Evolutionary conservation across 2,113 vertebrate genomes (phyloP).

Genomic region (Plotosus lineatus): DNA sequence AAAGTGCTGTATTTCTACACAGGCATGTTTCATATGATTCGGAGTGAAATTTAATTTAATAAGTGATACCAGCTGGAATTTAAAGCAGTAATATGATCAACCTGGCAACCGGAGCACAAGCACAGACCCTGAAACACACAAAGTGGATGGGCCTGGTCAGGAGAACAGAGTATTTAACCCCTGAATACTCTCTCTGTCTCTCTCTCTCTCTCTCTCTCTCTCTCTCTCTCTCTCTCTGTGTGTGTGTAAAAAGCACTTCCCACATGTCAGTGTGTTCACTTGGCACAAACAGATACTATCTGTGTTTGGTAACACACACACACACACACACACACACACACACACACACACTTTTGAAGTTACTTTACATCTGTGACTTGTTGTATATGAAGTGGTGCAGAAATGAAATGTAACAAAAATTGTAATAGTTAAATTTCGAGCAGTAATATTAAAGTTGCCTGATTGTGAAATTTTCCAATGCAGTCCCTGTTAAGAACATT

Average conservation of each 20-base stretch:
- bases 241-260: slow-evolving; percentile 5
- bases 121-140: neutral
- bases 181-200: neutral
- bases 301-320: slow-evolving; percentile 53
- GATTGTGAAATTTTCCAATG: neutral
- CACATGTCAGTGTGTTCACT: neutral
- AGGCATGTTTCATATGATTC: neutral
- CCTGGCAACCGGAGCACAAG: neutral
- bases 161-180: neutral
- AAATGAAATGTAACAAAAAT: no score
- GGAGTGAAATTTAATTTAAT: neutral
- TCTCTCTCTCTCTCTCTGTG: neutral
- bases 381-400: neutral
- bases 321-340: neutral
- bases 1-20: no score
- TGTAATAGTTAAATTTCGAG: no score
- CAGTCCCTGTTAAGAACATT: neutral
- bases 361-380: neutral
- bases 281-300: slow-evolving; percentile 39
- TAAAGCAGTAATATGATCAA: neutral
- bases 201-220: no score
- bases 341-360: neutral
- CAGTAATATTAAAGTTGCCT: slow-evolving; percentile 1
- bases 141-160: neutral
- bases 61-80: neutral